Percentiles rank a stretch among this genome's conserved stretches.
These are phyloP conservation scores for Danionella dracula DNA, from an alignment of 2,797 vertebrate species.

Conservation along the genomic window DNA sequence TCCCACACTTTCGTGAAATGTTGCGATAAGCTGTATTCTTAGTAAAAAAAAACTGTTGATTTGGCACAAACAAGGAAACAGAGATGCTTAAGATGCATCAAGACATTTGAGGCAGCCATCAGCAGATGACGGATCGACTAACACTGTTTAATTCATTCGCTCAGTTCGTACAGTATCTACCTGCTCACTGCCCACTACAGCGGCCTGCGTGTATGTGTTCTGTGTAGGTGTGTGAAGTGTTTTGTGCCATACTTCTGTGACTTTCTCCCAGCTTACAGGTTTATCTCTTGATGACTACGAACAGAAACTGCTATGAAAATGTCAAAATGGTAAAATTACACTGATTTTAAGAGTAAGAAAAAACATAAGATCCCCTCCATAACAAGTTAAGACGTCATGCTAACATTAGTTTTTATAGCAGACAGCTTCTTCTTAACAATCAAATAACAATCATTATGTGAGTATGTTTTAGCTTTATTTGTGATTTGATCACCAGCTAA, in stretches of 20 bases:
- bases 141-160: constrained; percentile 82
- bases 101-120: constrained; percentile 72
- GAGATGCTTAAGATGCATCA: constrained; percentile 50
- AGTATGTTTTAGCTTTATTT: too few species aligned
- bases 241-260: constrained; percentile 39
- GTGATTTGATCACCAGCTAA: too few species aligned
- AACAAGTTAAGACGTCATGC: too few species aligned
- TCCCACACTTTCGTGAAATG: constrained; percentile 22
- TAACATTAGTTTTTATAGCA: too few species aligned
- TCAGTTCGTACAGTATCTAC: constrained; percentile 70
- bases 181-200: constrained; percentile 74
- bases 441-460: too few species aligned
- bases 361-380: too few species aligned
- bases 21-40: constrained; percentile 15
- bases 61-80: constrained; percentile 40
- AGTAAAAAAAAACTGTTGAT: constrained; percentile 20
- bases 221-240: constrained; percentile 72
- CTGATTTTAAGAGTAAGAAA: too few species aligned
- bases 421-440: too few species aligned
- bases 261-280: constrained; percentile 15
- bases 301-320: not conserved
- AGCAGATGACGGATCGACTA: constrained; percentile 76
- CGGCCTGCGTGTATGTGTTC: constrained; percentile 55
- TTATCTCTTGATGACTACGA: not conserved
- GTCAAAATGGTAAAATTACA: not conserved